These are phyloP conservation scores for Phalacrocorax aristotelis DNA, from an alignment of 2,113 vertebrate species.

Conservation along the genomic window DNA sequence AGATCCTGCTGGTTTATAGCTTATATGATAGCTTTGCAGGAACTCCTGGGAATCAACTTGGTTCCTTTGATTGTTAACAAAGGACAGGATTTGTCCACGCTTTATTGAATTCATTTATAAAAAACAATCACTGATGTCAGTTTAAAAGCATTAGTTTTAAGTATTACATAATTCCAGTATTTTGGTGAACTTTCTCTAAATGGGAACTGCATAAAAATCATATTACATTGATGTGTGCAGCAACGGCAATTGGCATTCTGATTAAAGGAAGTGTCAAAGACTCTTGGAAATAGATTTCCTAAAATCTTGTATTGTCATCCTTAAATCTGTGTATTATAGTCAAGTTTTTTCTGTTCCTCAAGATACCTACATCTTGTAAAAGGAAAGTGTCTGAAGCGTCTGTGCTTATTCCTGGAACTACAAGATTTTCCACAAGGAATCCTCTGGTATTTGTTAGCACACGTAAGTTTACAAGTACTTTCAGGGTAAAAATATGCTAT, in stretches of 20 bases:
- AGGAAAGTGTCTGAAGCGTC: conserved; percentile 87
- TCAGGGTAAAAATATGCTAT: not conserved
- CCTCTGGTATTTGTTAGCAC: conserved; percentile 35
- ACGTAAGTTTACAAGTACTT: conserved; percentile 63
- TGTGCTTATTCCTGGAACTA: conserved; percentile 68
- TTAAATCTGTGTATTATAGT: not conserved
- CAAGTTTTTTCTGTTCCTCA: conserved; percentile 19
- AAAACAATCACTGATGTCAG: not conserved
- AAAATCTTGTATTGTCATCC: not conserved
- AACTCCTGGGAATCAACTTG: not conserved
- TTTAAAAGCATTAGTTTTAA: not conserved
- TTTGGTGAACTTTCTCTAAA: not conserved
- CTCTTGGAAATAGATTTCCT: not conserved
- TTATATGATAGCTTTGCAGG: not conserved
- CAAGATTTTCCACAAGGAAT: conserved; percentile 59
- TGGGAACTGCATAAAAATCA: not conserved
- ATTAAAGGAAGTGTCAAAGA: not conserved
- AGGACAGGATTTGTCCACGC: not conserved
- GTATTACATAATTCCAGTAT: not conserved
- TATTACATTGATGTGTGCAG: not conserved
- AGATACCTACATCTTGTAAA: conserved; percentile 77
- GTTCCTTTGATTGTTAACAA: not conserved
- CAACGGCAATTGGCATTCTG: not conserved
- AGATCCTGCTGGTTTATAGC: not conserved
- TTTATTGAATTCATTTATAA: not conserved